phyloP scores from a whole-genome alignment of 2,113 vertebrate species.

The Aegithalos caudatus region DNA sequence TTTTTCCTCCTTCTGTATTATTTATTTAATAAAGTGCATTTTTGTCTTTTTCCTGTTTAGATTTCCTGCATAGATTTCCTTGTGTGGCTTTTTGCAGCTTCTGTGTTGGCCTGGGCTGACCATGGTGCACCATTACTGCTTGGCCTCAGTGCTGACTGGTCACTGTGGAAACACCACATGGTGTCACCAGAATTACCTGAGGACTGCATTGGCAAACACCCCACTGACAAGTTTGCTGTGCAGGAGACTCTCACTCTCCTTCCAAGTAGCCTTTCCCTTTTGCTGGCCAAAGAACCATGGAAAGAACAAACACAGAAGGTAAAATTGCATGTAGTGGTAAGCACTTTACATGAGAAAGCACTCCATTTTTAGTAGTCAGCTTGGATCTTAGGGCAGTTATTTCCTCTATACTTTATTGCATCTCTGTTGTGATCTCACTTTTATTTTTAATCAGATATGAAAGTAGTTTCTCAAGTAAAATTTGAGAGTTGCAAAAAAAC shows the following conservation, averaged over 20 bases:
- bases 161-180: constrained; percentile 68
- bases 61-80: constrained; percentile 85
- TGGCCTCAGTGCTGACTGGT: constrained; percentile 84
- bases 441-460: not conserved
- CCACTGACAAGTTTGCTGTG: constrained; percentile 58
- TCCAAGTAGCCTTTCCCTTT: constrained; percentile 77
- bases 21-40: not conserved
- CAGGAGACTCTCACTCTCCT: constrained; percentile 76
- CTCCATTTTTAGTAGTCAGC: not conserved
- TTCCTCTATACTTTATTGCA: not conserved
- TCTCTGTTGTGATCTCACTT: not conserved
- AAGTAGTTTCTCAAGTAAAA: not conserved
- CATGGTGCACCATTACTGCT: constrained; percentile 83
- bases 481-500: not conserved
- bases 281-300: constrained; percentile 91
- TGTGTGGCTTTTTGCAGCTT: constrained; percentile 81
- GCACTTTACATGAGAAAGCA: not conserved
- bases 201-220: constrained; percentile 66
- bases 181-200: not conserved
- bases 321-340: not conserved
- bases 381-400: not conserved
- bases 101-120: constrained; percentile 88
- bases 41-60: constrained; percentile 67
- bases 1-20: not conserved
- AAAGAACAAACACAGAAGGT: constrained; percentile 88